These are phyloP conservation scores for Galerucella calmariensis DNA, from an alignment of 2,888 invertebrate genomes.

Conservation along the genomic window DNA sequence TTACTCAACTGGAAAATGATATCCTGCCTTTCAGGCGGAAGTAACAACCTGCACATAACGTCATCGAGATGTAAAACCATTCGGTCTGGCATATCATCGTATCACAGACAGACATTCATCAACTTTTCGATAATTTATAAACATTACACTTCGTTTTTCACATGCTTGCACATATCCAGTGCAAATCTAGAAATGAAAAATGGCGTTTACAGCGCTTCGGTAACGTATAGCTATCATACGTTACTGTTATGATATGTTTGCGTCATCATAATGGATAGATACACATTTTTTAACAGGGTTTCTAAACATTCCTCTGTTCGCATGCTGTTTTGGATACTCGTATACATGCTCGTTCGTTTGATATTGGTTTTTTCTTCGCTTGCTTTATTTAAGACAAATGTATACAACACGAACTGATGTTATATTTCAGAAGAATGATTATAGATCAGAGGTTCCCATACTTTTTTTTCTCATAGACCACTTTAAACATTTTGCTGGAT, in stretches of 20 bases:
- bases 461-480: no score
- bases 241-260: slow-evolving; percentile 44
- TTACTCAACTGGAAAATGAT: slow-evolving; percentile 8
- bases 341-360: slow-evolving; percentile 25
- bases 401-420: neutral
- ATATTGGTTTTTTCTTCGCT: slow-evolving; percentile 30
- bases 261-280: slow-evolving; percentile 37
- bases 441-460: no score
- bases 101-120: slow-evolving; percentile 46
- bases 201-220: slow-evolving; percentile 47
- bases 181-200: slow-evolving; percentile 50
- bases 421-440: neutral
- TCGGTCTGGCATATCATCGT: slow-evolving; percentile 18
- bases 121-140: slow-evolving; percentile 50
- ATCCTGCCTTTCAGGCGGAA: slow-evolving; percentile 16
- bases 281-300: slow-evolving; percentile 35
- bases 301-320: slow-evolving; percentile 26
- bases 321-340: slow-evolving; percentile 23
- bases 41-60: slow-evolving; percentile 30
- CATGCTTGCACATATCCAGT: slow-evolving; percentile 49
- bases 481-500: no score
- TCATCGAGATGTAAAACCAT: slow-evolving; percentile 29
- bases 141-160: slow-evolving; percentile 51
- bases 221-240: slow-evolving; percentile 49
- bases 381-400: slow-evolving; percentile 34